Percentiles rank a stretch among this genome's conserved stretches.
phyloP scores from a whole-genome alignment of 1,140 invertebrate species.

The Pteromalus puparum region DNA sequence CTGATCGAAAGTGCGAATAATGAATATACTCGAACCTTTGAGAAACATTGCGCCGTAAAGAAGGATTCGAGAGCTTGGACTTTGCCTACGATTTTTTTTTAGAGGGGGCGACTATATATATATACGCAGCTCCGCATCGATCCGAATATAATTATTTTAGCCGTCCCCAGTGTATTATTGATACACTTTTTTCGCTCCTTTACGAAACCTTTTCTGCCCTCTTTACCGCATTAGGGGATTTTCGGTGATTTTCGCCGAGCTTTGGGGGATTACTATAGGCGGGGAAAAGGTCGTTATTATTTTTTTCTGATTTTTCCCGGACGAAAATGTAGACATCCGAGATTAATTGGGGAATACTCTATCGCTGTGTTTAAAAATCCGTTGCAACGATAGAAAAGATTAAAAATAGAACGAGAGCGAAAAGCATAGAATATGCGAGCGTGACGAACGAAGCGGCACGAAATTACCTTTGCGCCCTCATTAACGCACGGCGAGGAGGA shows the following conservation, averaged over 20 bases:
- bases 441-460: slow-evolving; percentile 14
- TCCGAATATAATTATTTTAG: slow-evolving; percentile 21
- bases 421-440: not conserved
- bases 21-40: too few species aligned
- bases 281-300: not conserved
- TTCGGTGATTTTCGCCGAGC: not conserved
- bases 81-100: too few species aligned
- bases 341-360: too few species aligned
- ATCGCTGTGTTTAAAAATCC: too few species aligned
- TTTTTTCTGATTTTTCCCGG: not conserved
- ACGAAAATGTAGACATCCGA: too few species aligned
- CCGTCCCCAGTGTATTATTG: not conserved
- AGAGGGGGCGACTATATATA: too few species aligned
- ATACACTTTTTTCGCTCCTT: not conserved
- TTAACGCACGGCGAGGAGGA: not conserved
- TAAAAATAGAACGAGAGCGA: not conserved
- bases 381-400: not conserved
- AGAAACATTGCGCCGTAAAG: too few species aligned
- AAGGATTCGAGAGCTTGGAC: too few species aligned
- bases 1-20: too few species aligned
- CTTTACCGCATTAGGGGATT: not conserved
- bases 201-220: not conserved
- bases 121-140: not conserved
- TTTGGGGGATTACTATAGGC: not conserved
- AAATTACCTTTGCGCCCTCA: slow-evolving; percentile 16